phyloP scores from a whole-genome alignment of 2,113 vertebrate genomes.

The Chaetorhynchus papuensis region DNA sequence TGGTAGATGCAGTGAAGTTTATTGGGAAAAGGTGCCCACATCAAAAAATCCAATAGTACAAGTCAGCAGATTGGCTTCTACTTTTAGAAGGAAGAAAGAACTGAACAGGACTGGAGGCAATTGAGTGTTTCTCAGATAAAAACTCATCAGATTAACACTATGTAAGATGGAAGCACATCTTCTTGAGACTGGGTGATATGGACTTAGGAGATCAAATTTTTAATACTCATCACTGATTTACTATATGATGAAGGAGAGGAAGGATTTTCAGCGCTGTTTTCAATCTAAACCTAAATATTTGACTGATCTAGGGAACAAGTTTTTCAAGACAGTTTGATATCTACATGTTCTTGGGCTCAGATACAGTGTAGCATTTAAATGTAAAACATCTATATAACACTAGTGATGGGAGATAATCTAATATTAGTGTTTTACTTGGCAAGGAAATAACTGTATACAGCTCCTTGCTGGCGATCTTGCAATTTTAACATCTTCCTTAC shows the following conservation, averaged over 20 bases:
- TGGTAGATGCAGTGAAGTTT: constrained; percentile 12
- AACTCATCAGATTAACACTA: background rate
- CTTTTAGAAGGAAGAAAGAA: constrained; percentile 4
- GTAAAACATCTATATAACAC: background rate
- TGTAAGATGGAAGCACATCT: background rate
- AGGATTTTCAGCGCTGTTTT: background rate
- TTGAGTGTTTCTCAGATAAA: background rate
- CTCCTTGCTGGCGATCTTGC: background rate
- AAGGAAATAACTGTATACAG: background rate
- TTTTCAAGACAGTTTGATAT: background rate
- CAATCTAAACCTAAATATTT: background rate
- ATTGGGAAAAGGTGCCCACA: constrained; percentile 4
- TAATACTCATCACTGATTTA: background rate
- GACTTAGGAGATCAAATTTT: background rate
- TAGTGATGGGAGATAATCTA: background rate
- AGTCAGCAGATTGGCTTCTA: background rate
- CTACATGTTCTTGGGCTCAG: background rate
- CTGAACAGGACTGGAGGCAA: background rate
- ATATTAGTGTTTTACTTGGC: background rate
- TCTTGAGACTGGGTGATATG: background rate
- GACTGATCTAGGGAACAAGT: background rate
- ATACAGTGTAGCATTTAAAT: background rate
- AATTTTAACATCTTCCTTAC: background rate
- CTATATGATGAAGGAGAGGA: background rate
- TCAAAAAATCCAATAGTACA: constrained; percentile 22